A percentile compares a stretch with the other conserved stretches of the same genome.
Conservation (phyloP, 1,140 invertebrate genomes). For the Achatina immaculata region DNA sequence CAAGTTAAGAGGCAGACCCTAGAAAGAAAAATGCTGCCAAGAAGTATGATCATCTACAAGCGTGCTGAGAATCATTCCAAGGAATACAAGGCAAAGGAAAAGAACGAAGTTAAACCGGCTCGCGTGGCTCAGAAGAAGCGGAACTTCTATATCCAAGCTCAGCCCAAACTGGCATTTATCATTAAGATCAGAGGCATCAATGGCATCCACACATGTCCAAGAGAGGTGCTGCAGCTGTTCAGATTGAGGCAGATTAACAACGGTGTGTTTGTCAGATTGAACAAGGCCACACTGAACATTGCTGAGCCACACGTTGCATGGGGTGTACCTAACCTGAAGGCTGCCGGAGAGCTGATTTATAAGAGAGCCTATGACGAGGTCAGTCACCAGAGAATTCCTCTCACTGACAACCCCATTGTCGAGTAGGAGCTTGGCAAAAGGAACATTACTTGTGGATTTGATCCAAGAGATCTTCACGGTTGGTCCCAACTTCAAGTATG, state of each 20-base stretch:
- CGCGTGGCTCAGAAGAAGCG: constrained; percentile 91
- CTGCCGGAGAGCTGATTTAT: constrained; percentile 94
- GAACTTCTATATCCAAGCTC: constrained; percentile 96
- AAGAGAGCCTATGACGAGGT: constrained; percentile 97
- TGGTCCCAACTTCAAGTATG: constrained; percentile 93
- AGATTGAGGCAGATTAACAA: constrained; percentile 97
- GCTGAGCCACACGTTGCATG: constrained; percentile 95
- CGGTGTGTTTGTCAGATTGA: constrained; percentile 93
- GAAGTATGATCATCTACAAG: constrained; percentile 80
- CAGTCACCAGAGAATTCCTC: constrained; percentile 87
- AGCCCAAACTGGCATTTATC: constrained; percentile 95
- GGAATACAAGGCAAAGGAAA: constrained; percentile 88
- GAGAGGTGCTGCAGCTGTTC: constrained; percentile 96
- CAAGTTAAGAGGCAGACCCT: constrained; percentile 50
- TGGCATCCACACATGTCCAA: constrained; percentile 90
- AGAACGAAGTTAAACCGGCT: constrained; percentile 85
- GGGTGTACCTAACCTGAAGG: constrained; percentile 97
- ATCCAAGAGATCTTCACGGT: constrained; percentile 98
- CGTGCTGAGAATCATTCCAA: constrained; percentile 95
- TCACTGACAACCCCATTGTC: constrained; percentile 94
- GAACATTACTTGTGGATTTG: constrained; percentile 95
- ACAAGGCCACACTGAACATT: constrained; percentile 90
- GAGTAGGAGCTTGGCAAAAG: constrained; percentile 85
- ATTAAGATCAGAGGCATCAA: constrained; percentile 98
- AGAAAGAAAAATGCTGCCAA: constrained; percentile 63